Base-by-base conservation (phyloP, 2,888 invertebrate species). In the Xanthorhoe spadicearia region DNA sequence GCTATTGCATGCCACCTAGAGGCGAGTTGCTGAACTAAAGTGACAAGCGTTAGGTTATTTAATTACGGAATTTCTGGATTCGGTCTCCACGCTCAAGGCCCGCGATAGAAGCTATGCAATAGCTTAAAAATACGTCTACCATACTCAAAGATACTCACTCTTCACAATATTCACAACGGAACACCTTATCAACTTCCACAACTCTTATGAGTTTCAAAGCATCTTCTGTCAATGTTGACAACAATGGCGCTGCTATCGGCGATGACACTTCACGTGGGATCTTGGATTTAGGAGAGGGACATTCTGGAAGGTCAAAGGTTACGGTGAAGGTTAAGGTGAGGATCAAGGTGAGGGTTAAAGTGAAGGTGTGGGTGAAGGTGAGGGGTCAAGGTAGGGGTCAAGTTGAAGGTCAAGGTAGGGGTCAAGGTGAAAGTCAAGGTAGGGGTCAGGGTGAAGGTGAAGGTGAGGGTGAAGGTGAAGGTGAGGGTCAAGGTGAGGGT, bases 101-200 rank as follows among this genome's bases (percentile, higher is more conserved):
- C n/a, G n/a, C n/a, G n/a, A n/a, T n/a, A n/a, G n/a, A n/a, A n/a
- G n/a, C n/a, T n/a, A n/a, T n/a, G n/a, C n/a, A n/a, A n/a, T n/a
- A n/a, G n/a, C n/a, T n/a, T n/a, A n/a, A n/a, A n/a, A n/a, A n/a
- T n/a, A n/a, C n/a, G n/a, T n/a, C n/a, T n/a, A n/a, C n/a, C n/a
- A n/a, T n/a, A n/a, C n/a, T n/a, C n/a, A n/a, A n/a, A n/a, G n/a
- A n/a, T 19, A 59, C 92, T 88, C 18, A 94, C 89, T 92, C 93
- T 71, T 94, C 94, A 59, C 94, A 94, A 59, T 85, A 94, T 70
- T 94, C 94, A 81, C 94, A 94, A 5, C 93, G 80, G 72, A 92
- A 94, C 0, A 93, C 94, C 79, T 92, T 92, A 64, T 93, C 94
- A 0, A 93, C 86, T 63, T 89, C 84, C 0, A 93, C 93, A 0